Conservation (phyloP, 2,113 vertebrate genomes). For the Alligator mississippiensis region DNA sequence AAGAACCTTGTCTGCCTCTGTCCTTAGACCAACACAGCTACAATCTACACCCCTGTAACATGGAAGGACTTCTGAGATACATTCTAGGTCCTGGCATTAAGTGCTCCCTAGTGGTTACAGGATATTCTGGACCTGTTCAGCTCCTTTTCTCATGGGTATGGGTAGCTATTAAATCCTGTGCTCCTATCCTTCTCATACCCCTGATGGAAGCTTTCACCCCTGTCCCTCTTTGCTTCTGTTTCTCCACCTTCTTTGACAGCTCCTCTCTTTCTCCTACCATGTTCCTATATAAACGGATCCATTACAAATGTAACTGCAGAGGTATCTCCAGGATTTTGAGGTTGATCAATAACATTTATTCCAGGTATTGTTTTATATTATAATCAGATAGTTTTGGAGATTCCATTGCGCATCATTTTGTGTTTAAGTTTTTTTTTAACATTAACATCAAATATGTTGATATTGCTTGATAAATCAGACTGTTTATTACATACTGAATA, state of each 20-base stretch:
- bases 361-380: constrained; percentile 8
- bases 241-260: neutral
- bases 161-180: neutral
- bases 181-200: neutral
- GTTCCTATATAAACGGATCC: constrained; percentile 5
- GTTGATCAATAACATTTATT: constrained; percentile 40
- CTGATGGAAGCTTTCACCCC: neutral
- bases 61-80: too few relatives aligned
- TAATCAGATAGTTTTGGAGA: neutral
- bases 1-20: too few relatives aligned
- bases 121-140: too few relatives aligned
- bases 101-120: neutral
- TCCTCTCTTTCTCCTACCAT: constrained; percentile 21
- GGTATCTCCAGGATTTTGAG: constrained; percentile 10
- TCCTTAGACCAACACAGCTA: too few relatives aligned
- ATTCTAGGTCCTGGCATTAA: neutral
- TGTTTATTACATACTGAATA: neutral
- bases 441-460: neutral
- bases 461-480: constrained; percentile 28
- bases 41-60: too few relatives aligned
- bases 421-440: neutral
- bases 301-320: constrained; percentile 30
- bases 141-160: too few relatives aligned
- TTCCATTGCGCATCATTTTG: neutral
- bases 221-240: constrained; percentile 5